Base-by-base conservation (phyloP, 2,797 vertebrate genomes). In the Liasis olivaceus region DNA sequence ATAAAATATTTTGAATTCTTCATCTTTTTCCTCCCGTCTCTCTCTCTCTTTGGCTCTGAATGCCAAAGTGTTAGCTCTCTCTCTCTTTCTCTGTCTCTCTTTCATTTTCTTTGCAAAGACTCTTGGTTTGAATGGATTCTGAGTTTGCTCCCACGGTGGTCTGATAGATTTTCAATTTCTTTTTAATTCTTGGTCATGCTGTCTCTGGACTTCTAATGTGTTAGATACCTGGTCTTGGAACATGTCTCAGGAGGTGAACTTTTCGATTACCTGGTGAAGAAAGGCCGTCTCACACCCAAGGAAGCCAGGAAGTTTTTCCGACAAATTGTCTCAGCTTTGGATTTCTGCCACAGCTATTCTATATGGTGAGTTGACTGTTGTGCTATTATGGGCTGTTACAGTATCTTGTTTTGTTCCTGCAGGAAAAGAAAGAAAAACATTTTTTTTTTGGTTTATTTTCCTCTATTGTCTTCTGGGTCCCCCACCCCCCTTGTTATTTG, bases 221-320 rank as follows among this genome's bases (percentile, higher is more conserved):
- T 62, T 64, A 99, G 98, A 96, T 99, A 99, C 96, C 97, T 99
- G 97, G 99, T 99, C 93, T 96, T 99, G 96, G 99, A 99, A 97
- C 99, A 99, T 14, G 99, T 99, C 91, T 99, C 99, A 12, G 99
- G 99, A n/a, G 99, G 98, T 85, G 99, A 99, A 96, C 97, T 99
- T 89, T 99, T 99, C 42, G 99, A 99, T 96, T 99, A 99, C 96
- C 96, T 99, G 96, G 99, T 99, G 66, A 99, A 99, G 97, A 99
- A 99, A 95, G 99, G 99, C 72, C 98, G 99, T 4, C 97, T 99
- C 94, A 99, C 99, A 26, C 99, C 99, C 1, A 99, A 99, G 97
- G 99, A 99, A 96, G 99, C 99, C 91, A 98, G 99, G 91, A 99
- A 99, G 97, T 99, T 99, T 98, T 99, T 99, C 97, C 98, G 98